Percentiles rank a stretch among this genome's conserved stretches.
Evolutionary conservation across 1,140 invertebrate genomes (phyloP).

Genomic region (Apis laboriosa): DNA sequence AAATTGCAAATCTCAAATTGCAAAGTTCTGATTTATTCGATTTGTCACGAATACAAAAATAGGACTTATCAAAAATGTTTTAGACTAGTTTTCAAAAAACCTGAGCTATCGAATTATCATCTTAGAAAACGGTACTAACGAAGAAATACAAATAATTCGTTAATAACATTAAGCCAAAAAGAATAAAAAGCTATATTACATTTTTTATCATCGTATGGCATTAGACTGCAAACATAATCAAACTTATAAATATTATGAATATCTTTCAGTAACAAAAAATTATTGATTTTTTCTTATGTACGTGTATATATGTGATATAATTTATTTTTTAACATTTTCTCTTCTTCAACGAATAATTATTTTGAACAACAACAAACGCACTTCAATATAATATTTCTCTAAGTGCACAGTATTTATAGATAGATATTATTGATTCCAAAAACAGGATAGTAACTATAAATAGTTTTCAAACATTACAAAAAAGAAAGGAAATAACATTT

Average conservation of each 20-base stretch:
- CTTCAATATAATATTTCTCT: not conserved
- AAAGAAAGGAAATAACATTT: not conserved
- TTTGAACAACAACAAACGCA: conserved; percentile 9
- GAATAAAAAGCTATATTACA: conserved; percentile 22
- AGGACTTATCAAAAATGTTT: conserved; percentile 12
- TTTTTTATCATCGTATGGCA: too few species aligned
- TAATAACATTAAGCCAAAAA: not conserved
- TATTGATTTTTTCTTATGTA: conserved; percentile 17
- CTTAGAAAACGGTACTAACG: not conserved
- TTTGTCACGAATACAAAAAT: not conserved
- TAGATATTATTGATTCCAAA: not conserved
- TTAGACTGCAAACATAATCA: conserved; percentile 17
- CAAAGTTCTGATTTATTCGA: not conserved
- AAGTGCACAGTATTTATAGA: not conserved
- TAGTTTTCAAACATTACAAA: not conserved
- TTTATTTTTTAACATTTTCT: conserved; percentile 19
- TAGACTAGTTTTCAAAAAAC: conserved; percentile 33
- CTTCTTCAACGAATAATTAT: conserved; percentile 12
- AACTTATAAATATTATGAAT: conserved; percentile 34
- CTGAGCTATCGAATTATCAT: conserved; percentile 18
- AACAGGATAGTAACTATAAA: conserved; percentile 8
- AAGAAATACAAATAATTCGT: not conserved
- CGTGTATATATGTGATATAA: conserved; percentile 6
- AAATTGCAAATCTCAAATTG: not conserved
- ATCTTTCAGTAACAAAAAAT: conserved; percentile 37